Percentiles rank a stretch among this genome's conserved stretches.
Evolutionary conservation across 2,113 vertebrate species (phyloP).

Genomic region (Coturnix japonica): DNA sequence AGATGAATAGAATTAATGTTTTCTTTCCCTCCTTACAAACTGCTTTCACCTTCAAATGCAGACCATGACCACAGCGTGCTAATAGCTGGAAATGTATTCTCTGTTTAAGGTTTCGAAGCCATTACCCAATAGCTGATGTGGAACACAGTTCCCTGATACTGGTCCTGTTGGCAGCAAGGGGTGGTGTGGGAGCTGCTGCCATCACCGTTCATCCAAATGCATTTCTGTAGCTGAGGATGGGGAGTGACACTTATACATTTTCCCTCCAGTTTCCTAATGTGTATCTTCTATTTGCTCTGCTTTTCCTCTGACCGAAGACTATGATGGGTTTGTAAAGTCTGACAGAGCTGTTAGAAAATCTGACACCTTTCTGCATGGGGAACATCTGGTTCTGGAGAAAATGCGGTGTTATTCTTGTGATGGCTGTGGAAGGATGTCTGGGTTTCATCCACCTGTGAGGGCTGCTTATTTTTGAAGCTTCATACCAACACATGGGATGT

Average conservation of each 20-base stretch:
- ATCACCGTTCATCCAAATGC: not conserved
- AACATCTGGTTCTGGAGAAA: conserved; percentile 49
- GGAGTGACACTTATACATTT: not conserved
- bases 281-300: not conserved
- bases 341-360: not conserved
- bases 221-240: not conserved
- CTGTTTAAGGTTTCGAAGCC: conserved; percentile 51
- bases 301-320: not conserved
- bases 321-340: not conserved
- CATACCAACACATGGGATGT: not conserved
- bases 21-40: conserved; percentile 55
- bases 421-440: conserved; percentile 20
- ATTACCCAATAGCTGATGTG: conserved; percentile 42
- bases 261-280: not conserved
- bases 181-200: not conserved
- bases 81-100: conserved; percentile 64
- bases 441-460: conserved; percentile 42
- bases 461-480: conserved; percentile 54
- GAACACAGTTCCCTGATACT: conserved; percentile 17
- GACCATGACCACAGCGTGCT: conserved; percentile 62
- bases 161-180: not conserved
- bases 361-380: not conserved
- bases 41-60: conserved; percentile 68
- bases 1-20: conserved; percentile 67
- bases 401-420: not conserved